Evolutionary conservation across 2,797 vertebrate species (phyloP), one percentile per base, ranked within the genome.

Genomic region (Balearica regulorum): DNA sequence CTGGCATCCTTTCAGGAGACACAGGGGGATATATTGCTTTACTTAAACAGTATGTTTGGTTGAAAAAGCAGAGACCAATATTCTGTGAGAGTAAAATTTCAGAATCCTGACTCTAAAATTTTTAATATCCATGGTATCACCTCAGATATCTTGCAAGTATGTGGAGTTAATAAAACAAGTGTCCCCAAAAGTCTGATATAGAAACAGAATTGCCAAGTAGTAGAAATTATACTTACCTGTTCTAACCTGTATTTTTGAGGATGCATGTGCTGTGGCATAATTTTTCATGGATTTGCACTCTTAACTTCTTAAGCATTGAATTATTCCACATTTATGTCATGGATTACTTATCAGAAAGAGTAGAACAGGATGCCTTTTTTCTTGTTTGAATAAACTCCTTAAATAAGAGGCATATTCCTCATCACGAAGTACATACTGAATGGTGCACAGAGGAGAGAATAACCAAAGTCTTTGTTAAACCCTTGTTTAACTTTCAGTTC

Each of bases 1-100:
- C 83, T 96, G 93, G 49, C 89, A 87, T 84, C 77, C 83, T 95
- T 84, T 88, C 66, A 87, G 60, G 41, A 90, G 72, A 75, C 57
- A 24, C 46, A 35, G 46, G 37, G 66, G 58, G 46, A 78, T 28
- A 37, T 5, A 17, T 35, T 61, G 66, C 65, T 64, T 69, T 68
- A 41, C 58, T 87, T 72, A 33, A 79, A 37, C 54, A 12, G 19
- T 5, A 15, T 22, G 11, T 62, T 84, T 78, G 65, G 18, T 49
- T 75, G 73, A 73, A 89, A 80, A 89, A 92, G 51, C 60, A 78
- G 81, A 93, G 81, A 37, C 22, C 10, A 20, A 18, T 76, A 49
- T 90, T 76, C 39, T 49, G 25, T 58, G 48, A 53, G 51, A 79
- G 44, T 41, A 48, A 93, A 54, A 94, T 88, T 72, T 73, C 66